Evolutionary conservation across 2,113 vertebrate genomes (phyloP), one percentile per base, ranked within the genome.

Genomic region (Rallus limicola): DNA sequence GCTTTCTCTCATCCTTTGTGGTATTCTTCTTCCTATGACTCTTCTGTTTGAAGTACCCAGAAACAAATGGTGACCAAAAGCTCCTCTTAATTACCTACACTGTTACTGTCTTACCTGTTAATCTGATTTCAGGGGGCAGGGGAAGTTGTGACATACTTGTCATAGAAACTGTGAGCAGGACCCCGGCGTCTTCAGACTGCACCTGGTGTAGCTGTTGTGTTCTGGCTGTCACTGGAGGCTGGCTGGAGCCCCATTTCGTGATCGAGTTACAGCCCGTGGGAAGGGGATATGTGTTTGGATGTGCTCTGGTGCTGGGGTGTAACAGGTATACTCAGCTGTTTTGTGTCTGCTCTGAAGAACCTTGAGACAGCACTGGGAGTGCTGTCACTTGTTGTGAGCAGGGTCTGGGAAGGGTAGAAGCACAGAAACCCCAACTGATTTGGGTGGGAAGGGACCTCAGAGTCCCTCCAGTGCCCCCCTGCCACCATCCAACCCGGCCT

Each of bases 181-280:
- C 33, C 23, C 10, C 74, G 77, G 46, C 52, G 52, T 3, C 0
- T 82, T 42, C 34, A 12, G 16, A 64, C 33, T 64, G 3, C 3
- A 0, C 31, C 74, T 77, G 40, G 4, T 48, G 36, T 29, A 36
- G 18, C 17, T 2, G 1, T 56, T 84, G 44, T 25, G 3, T 25
- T 7, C 19, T 8, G 38, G 12, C 58, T 58, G 0, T 46, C 42
- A 18, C 34, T 24, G 23, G 25, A 53, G 38, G 56, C 46, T 70
- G 50, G 16, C 42, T 56, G 77, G 59, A 20, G 19, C 46, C 17
- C 46, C 18, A 20, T 46, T 48, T 64, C 48, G 40, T 46, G 53
- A 10, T 29, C 8, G 0, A 24, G 4, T 28, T 40, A 11, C 14
- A 26, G 3, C 20, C n/a, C 9, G 0, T 1, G 36, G 34, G 20